Evolutionary conservation across 2,888 invertebrate genomes (phyloP), one percentile per base, ranked within the genome.

Genomic region (Sclerodermus sp.): DNA sequence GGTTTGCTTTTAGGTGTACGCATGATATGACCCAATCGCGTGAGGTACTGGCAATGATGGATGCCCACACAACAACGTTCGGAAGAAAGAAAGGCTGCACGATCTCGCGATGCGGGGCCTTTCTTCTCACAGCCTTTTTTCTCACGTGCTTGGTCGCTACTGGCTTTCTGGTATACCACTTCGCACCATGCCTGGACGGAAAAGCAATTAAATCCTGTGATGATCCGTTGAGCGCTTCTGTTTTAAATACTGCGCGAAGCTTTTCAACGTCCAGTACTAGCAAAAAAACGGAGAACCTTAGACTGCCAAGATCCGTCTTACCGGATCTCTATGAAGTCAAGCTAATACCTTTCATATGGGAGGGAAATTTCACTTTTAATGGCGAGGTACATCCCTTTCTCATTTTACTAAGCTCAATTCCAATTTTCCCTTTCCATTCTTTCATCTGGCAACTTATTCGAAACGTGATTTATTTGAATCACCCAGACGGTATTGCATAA

Each of bases 311-410:
- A 47, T 81, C 85, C 37, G 79, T 91, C 0, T 77, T 82, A 44
- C 92, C 92, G 1, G 80, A 87, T 38, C 84, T 83, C 23, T 92
- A 92, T 69, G 83, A 85, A 54, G 76, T 92, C 2, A 83, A 84
- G 57, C 79, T 92, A 50, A 84, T 87, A 36, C 92, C 92, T 0
- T 88, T 87, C 64, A 83, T 92, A 50, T 81, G 80, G 67, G 86
- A 86, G 68, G 86, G 86, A 1, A 91, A 91, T 71, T 92, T 91
- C 62, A 91, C 89, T 12, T 91, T 91, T 70, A 81, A 85, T 55
- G 92, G 92, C 36, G 84, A 75, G 75, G 76, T 76, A 54, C 55
- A 36, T 42, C 16, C 13, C 23, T 40, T 18, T 41, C 16, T 14
- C 10, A 30, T 39, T 38, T 42, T 14, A 5, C 15, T 15, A 13